phyloP scores from a whole-genome alignment of 2,113 vertebrate genomes.

The Equus przewalskii region DNA sequence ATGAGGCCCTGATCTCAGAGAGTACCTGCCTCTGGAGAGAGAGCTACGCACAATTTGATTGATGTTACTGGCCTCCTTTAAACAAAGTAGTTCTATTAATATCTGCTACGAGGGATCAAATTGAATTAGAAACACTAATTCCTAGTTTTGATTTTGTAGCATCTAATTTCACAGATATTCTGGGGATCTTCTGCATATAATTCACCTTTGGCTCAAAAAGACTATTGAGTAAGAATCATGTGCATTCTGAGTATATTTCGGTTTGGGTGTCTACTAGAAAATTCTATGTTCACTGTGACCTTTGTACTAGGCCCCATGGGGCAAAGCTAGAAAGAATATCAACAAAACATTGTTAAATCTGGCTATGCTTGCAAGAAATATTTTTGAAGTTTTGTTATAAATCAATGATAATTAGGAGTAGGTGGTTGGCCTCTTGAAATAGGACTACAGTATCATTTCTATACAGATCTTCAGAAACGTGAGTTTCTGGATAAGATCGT shows the following conservation, averaged over 20 bases:
- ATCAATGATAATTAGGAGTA: not conserved
- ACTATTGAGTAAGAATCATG: not conserved
- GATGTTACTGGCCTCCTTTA: not conserved
- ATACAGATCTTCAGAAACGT: not conserved
- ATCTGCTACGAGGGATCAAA: not conserved
- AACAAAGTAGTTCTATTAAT: constrained; percentile 22
- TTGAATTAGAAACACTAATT: constrained; percentile 43
- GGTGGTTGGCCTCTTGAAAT: not conserved
- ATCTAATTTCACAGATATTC: constrained; percentile 41
- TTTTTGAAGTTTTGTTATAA: not conserved
- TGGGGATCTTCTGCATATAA: not conserved
- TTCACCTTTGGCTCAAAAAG: not conserved
- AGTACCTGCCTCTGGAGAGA: not conserved
- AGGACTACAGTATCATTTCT: not conserved
- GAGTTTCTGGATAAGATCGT: constrained; percentile 42
- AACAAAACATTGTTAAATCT: not conserved
- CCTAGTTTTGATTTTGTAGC: not conserved
- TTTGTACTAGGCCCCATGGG: not conserved
- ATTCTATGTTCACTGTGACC: not conserved
- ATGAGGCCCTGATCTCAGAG: not conserved
- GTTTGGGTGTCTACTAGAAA: not conserved
- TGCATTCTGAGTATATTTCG: not conserved
- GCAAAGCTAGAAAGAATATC: not conserved
- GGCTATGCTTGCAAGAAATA: not conserved
- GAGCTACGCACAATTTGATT: not conserved